A percentile compares a stretch with the other conserved stretches of the same genome.
Conservation (phyloP, 2,888 invertebrate species). For the Orthosia incerta region DNA sequence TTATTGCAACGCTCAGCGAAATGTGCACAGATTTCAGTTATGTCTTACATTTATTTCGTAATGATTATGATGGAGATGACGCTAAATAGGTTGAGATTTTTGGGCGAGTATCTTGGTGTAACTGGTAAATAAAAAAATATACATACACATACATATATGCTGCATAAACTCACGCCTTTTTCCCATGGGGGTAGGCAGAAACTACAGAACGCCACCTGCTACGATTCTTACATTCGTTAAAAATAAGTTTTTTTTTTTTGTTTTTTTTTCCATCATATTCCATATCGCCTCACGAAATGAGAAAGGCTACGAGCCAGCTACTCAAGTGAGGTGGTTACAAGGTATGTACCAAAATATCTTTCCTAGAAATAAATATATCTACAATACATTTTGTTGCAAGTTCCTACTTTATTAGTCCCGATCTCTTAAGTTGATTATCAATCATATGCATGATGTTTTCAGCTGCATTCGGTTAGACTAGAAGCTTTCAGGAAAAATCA, state of each 20-base stretch:
- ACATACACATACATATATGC: too few species aligned
- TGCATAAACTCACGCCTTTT: too few species aligned
- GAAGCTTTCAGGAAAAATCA: too few species aligned
- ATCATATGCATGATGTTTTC: not conserved
- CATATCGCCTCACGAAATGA: conserved; percentile 99
- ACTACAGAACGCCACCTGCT: too few species aligned
- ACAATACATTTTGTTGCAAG: conserved; percentile 14
- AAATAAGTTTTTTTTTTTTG: too few species aligned
- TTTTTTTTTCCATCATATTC: too few species aligned
- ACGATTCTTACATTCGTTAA: too few species aligned
- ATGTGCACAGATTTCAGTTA: conserved; percentile 27
- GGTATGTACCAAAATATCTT: conserved; percentile 87
- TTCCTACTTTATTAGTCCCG: conserved; percentile 59
- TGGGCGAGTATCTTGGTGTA: not conserved
- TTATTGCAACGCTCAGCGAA: conserved; percentile 50
- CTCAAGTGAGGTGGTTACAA: conserved; percentile 99
- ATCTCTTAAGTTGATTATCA: conserved; percentile 16
- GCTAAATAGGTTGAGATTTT: not conserved
- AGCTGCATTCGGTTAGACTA: not conserved
- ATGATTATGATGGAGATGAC: not conserved
- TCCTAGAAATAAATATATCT: not conserved
- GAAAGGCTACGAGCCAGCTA: conserved; percentile 99
- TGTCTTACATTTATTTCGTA: conserved; percentile 19
- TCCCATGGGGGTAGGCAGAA: too few species aligned
- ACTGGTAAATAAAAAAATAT: too few species aligned